These are phyloP conservation scores for Zaprionus inermis DNA, from an alignment of 1,140 invertebrate species.

Conservation along the genomic window DNA sequence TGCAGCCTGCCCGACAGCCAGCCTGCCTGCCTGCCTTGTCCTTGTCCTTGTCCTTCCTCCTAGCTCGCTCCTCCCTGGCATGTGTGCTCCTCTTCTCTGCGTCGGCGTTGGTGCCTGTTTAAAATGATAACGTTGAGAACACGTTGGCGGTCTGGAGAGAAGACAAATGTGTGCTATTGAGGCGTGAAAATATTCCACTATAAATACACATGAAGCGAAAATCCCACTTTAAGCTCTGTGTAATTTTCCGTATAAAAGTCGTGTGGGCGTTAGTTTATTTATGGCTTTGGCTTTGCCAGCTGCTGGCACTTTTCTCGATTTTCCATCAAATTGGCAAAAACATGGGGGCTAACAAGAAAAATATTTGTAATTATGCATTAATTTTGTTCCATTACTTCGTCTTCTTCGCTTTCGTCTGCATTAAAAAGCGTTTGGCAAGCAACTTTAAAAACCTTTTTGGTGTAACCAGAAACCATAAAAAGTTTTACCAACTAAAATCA, in stretches of 20 bases:
- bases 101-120: constrained; percentile 59
- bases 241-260: constrained; percentile 62
- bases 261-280: constrained; percentile 68
- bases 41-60: constrained; percentile 41
- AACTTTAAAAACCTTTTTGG: constrained; percentile 1
- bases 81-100: background rate
- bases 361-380: constrained; percentile 3
- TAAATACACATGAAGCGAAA: constrained; percentile 64
- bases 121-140: constrained; percentile 81
- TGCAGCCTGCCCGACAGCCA: constrained; percentile 28
- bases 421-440: background rate
- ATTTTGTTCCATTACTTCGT: background rate
- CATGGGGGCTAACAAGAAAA: background rate
- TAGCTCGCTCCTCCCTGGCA: constrained; percentile 1
- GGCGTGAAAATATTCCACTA: constrained; percentile 80
- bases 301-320: background rate
- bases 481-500: constrained; percentile 29
- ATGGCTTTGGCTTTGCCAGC: constrained; percentile 38
- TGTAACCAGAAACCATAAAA: background rate
- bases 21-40: too few relatives aligned
- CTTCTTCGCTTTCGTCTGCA: background rate
- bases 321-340: constrained; percentile 16
- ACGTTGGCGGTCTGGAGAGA: constrained; percentile 52
- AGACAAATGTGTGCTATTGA: constrained; percentile 81
- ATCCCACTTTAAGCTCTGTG: constrained; percentile 58